A percentile compares a stretch with the other conserved stretches of the same genome.
These are phyloP conservation scores for Momotus momota DNA, from an alignment of 2,797 vertebrate species.

Conservation along the genomic window DNA sequence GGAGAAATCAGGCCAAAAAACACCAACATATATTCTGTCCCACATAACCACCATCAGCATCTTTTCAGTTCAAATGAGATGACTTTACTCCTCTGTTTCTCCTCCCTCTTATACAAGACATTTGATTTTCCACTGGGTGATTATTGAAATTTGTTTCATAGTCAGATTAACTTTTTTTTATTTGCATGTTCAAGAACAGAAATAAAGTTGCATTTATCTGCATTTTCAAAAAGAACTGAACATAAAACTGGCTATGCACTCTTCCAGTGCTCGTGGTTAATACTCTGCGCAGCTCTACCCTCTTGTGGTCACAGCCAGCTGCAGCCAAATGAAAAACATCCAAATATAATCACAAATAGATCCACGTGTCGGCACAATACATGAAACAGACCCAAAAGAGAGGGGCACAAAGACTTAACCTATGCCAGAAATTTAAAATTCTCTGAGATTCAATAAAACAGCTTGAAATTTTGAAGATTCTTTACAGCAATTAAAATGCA, in stretches of 20 bases:
- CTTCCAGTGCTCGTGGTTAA: background rate
- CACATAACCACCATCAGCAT: background rate
- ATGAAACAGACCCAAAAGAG: background rate
- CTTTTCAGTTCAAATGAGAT: background rate
- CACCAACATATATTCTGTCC: background rate
- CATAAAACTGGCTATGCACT: background rate
- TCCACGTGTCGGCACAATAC: background rate
- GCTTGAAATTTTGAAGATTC: background rate
- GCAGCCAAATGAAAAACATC: background rate
- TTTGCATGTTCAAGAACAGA: background rate
- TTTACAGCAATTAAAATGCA: background rate
- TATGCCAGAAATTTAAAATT: background rate
- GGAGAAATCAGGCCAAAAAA: background rate
- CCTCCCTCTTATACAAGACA: background rate
- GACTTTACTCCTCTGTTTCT: background rate
- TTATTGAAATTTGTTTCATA: background rate
- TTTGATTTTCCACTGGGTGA: background rate
- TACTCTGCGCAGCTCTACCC: constrained; percentile 61
- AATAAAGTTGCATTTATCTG: background rate
- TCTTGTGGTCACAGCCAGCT: constrained; percentile 57
- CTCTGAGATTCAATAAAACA: background rate
- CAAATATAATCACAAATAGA: background rate
- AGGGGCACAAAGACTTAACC: background rate
- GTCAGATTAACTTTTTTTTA: background rate
- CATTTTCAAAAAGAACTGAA: background rate